phyloP scores from a whole-genome alignment of 2,113 vertebrate species.

The Microcebus ravelobensis region DNA sequence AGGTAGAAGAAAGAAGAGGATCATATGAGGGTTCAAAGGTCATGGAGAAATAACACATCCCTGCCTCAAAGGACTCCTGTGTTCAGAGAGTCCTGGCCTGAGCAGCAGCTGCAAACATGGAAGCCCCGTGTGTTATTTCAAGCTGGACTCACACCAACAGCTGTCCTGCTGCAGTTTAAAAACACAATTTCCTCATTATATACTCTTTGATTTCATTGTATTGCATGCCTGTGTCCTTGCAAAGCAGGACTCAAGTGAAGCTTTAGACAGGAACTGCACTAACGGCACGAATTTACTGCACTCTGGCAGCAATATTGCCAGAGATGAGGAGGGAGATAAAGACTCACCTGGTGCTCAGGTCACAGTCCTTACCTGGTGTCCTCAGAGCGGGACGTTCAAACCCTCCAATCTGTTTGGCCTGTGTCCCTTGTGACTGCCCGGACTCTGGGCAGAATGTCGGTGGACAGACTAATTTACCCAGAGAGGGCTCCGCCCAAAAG shows the following conservation, averaged over 20 bases:
- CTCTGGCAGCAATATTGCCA: rapidly evolving
- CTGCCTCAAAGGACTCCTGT: rapidly evolving
- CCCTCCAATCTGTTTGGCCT: background rate
- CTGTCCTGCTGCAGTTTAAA: background rate
- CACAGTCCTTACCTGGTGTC: background rate
- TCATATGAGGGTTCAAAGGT: background rate
- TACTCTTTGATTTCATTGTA: rapidly evolving
- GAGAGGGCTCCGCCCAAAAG: background rate
- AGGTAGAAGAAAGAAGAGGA: background rate
- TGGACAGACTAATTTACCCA: rapidly evolving
- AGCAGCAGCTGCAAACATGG: rapidly evolving
- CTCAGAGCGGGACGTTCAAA: background rate
- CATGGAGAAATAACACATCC: rapidly evolving
- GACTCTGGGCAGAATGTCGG: conserved; percentile 21
- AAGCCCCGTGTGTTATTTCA: rapidly evolving
- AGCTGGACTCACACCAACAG: background rate
- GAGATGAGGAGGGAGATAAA: too few species aligned
- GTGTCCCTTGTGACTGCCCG: rapidly evolving
- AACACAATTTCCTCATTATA: too few species aligned
- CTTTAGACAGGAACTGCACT: background rate
- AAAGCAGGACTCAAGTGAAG: background rate
- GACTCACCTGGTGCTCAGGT: conserved; percentile 49
- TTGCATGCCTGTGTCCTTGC: rapidly evolving
- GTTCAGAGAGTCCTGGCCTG: background rate
- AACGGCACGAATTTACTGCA: background rate